phyloP scores from a whole-genome alignment of 2,797 vertebrate species.

The Alosa sapidissima region DNA sequence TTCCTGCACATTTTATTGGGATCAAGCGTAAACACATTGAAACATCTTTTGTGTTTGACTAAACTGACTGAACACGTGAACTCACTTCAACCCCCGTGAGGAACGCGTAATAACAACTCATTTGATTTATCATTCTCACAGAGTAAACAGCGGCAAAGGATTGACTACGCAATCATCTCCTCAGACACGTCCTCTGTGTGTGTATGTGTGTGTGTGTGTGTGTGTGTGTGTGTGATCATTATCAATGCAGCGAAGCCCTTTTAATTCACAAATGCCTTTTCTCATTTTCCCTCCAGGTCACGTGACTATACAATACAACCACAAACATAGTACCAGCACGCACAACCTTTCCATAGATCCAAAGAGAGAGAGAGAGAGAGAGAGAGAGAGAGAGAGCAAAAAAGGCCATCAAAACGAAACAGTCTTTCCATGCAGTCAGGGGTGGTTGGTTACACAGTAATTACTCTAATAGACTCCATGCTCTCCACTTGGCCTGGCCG shows the following conservation, averaged over 20 bases:
- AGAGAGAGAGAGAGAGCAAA: neutral
- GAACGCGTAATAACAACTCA: neutral
- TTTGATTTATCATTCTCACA: neutral
- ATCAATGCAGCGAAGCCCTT: neutral
- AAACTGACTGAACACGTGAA: neutral
- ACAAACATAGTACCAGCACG: neutral
- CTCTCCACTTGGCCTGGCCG: conserved; percentile 53
- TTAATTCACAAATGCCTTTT: neutral
- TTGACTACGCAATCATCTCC: neutral
- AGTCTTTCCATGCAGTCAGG: conserved; percentile 32
- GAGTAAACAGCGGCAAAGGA: neutral
- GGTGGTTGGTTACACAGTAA: conserved; percentile 23
- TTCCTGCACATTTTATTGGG: neutral
- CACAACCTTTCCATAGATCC: neutral
- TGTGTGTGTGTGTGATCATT: neutral
- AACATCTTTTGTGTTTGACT: neutral
- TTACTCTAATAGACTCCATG: conserved; percentile 14
- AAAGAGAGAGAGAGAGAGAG: neutral
- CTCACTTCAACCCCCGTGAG: neutral
- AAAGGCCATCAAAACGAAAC: conserved; percentile 19
- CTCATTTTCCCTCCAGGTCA: neutral
- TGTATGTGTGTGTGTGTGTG: neutral
- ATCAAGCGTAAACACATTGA: neutral
- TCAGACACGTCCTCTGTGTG: neutral
- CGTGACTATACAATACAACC: neutral